A percentile compares a stretch with the other conserved stretches of the same genome.
phyloP scores from a whole-genome alignment of 2,113 vertebrate species.

The Terrapene triunguis region DNA sequence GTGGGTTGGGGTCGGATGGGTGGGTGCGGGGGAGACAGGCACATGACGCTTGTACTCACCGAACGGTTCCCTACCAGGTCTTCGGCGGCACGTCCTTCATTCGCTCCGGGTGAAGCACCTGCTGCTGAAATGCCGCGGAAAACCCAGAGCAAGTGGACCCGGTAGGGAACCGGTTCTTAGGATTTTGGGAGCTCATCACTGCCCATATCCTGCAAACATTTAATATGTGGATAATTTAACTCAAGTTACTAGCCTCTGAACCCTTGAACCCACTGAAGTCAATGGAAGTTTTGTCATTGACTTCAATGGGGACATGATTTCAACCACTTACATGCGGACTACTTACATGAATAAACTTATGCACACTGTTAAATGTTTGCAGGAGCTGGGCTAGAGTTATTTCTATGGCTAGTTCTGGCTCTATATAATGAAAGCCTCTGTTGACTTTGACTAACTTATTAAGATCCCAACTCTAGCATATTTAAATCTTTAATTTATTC shows the following conservation, averaged over 20 bases:
- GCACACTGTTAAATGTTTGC: not conserved
- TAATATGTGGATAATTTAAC: too few species aligned
- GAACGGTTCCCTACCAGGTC: too few species aligned
- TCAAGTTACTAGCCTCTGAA: too few species aligned
- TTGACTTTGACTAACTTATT: not conserved
- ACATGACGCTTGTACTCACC: too few species aligned
- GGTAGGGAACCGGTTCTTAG: too few species aligned
- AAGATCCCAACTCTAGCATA: not conserved
- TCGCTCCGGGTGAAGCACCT: too few species aligned
- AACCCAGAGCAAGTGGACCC: too few species aligned
- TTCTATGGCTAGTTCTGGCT: not conserved
- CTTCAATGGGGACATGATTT: not conserved
- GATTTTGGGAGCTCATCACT: too few species aligned
- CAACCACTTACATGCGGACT: not conserved
- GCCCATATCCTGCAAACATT: not conserved
- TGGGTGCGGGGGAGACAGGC: too few species aligned
- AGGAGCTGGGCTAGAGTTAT: not conserved
- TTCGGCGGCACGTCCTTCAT: too few species aligned
- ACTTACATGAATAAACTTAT: not conserved
- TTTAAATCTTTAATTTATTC: not conserved
- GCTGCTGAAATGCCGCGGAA: too few species aligned
- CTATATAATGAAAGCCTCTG: not conserved
- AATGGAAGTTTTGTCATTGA: not conserved
- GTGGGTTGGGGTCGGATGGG: too few species aligned
- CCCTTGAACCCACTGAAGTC: not conserved